Percentiles rank a stretch among this genome's conserved stretches.
Conservation (phyloP, 1,140 invertebrate species). For the Zaprionus capensis region DNA sequence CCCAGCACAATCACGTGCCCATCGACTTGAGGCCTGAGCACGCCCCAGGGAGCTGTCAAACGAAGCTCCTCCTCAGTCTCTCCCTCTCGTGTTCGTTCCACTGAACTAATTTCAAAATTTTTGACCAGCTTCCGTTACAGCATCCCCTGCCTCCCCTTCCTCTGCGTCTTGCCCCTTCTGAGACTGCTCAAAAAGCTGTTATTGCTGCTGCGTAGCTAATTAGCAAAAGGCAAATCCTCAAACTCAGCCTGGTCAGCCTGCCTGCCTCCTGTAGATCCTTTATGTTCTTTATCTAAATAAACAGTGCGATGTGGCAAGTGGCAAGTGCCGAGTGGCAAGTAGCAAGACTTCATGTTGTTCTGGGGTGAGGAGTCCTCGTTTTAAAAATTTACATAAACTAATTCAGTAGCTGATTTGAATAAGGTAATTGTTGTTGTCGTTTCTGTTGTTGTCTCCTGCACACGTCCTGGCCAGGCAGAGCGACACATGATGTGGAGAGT, state of each 20-base stretch:
- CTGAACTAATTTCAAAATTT: constrained; percentile 71
- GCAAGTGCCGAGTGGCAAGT: not conserved
- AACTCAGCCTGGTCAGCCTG: constrained; percentile 27
- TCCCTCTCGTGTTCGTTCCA: constrained; percentile 28
- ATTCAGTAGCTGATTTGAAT: constrained; percentile 81
- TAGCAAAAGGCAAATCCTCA: constrained; percentile 52
- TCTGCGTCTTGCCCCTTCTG: too few species aligned
- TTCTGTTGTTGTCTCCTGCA: constrained; percentile 11
- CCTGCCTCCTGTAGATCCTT: constrained; percentile 21
- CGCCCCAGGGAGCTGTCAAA: constrained; percentile 80
- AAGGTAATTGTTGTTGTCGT: constrained; percentile 63
- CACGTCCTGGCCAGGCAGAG: constrained; percentile 15
- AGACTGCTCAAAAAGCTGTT: constrained; percentile 36
- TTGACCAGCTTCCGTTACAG: constrained; percentile 40
- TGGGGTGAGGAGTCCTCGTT: constrained; percentile 32
- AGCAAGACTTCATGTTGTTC: too few species aligned
- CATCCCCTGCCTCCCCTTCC: not conserved
- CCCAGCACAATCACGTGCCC: constrained; percentile 69
- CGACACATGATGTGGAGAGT: constrained; percentile 12
- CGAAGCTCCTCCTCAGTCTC: constrained; percentile 14
- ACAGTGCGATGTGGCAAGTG: constrained; percentile 48
- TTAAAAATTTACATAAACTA: constrained; percentile 79
- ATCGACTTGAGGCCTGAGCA: constrained; percentile 77
- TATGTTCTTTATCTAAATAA: constrained; percentile 66
- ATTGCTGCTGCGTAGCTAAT: constrained; percentile 39